A percentile compares a stretch with the other conserved stretches of the same genome.
These are phyloP conservation scores for Takifugu ocellatus DNA, from an alignment of 2,797 vertebrate genomes.

Conservation along the genomic window DNA sequence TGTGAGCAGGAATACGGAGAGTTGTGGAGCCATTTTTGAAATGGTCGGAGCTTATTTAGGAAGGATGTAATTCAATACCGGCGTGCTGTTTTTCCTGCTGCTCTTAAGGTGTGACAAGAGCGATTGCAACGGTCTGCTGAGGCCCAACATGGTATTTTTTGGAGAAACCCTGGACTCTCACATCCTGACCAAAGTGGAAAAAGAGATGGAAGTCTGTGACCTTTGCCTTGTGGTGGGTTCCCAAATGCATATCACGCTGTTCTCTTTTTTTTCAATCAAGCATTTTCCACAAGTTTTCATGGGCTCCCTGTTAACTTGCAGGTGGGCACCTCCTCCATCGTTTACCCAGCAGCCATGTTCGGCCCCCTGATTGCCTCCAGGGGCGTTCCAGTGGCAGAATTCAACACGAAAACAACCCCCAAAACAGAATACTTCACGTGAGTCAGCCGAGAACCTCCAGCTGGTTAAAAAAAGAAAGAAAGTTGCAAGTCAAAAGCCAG, in stretches of 20 bases:
- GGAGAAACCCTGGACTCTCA: slow-evolving; percentile 91
- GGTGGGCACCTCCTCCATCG: slow-evolving; percentile 93
- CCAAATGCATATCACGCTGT: too few species aligned
- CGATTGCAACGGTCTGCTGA: slow-evolving; percentile 84
- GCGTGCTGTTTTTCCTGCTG: slow-evolving; percentile 5
- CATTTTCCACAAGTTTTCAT: slow-evolving; percentile 1
- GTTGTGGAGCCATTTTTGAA: too few species aligned
- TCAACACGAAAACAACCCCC: slow-evolving; percentile 83
- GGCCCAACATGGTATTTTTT: slow-evolving; percentile 95
- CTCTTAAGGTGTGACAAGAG: slow-evolving; percentile 81
- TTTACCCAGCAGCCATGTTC: slow-evolving; percentile 95
- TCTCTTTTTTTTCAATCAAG: too few species aligned
- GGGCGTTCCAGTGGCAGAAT: slow-evolving; percentile 91
- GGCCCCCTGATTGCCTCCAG: slow-evolving; percentile 89
- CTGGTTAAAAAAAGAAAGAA: too few species aligned
- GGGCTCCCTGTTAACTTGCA: slow-evolving; percentile 45
- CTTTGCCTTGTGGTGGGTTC: slow-evolving; percentile 90
- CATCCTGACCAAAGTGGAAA: slow-evolving; percentile 86
- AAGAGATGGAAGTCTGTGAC: slow-evolving; percentile 89
- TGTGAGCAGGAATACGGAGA: too few species aligned
- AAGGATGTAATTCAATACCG: too few species aligned
- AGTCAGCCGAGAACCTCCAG: slow-evolving; percentile 21
- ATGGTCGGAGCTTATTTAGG: too few species aligned
- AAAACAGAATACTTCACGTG: slow-evolving; percentile 87
- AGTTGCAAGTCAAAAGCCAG: background rate